Conservation (phyloP, 35 echinoderm and acorn worm species). For the Strongylocentrotus purpuratus region DNA sequence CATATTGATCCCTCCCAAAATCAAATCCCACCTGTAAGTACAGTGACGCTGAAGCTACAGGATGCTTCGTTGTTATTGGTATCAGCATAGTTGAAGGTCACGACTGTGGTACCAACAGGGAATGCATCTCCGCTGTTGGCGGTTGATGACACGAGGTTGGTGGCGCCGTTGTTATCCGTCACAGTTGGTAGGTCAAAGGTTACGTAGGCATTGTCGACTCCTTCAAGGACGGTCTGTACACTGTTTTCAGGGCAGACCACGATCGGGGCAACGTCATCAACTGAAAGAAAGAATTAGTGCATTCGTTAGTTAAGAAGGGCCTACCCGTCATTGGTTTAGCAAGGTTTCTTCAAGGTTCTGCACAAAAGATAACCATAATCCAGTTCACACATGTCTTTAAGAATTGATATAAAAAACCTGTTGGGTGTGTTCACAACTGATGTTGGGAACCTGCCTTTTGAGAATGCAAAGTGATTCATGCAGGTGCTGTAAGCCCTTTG, state of each 20-base stretch:
- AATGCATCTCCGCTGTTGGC: slow-evolving; percentile 55
- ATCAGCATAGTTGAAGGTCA: slow-evolving; percentile 52
- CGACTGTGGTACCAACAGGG: slow-evolving; percentile 28
- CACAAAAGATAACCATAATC: no score
- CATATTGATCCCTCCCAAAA: neutral
- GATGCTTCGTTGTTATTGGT: slow-evolving; percentile 21
- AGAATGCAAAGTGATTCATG: no score
- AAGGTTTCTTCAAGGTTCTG: neutral
- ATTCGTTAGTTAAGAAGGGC: neutral
- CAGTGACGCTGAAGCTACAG: slow-evolving; percentile 58
- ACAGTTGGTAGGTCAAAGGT: slow-evolving; percentile 55
- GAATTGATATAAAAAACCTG: no score
- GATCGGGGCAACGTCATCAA: slow-evolving; percentile 44
- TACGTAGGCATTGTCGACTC: slow-evolving; percentile 27
- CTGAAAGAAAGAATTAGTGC: slow-evolving; percentile 27
- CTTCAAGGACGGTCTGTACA: slow-evolving; percentile 49
- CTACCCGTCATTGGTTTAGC: neutral
- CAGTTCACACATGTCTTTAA: no score
- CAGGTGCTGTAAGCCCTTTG: no score
- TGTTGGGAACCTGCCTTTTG: no score
- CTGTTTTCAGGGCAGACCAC: slow-evolving; percentile 64
- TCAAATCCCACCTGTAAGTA: slow-evolving; percentile 30
- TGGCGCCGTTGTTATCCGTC: slow-evolving; percentile 60
- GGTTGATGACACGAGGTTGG: slow-evolving; percentile 5
- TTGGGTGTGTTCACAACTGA: no score